These are phyloP conservation scores for Plecotus auritus DNA, from an alignment of 2,113 vertebrate genomes.

Conservation along the genomic window DNA sequence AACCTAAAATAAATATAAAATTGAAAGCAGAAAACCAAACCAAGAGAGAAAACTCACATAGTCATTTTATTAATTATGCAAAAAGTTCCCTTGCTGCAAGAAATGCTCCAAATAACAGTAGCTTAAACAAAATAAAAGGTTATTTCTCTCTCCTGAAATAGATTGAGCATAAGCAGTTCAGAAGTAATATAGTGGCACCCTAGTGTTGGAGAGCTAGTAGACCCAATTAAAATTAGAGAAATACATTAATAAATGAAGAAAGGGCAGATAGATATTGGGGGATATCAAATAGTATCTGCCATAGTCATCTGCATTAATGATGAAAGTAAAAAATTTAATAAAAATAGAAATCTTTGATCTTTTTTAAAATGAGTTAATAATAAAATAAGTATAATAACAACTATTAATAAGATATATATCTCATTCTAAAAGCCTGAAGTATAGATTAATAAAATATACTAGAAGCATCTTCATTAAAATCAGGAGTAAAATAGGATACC, in stretches of 20 bases:
- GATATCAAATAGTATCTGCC: neutral
- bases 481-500: neutral
- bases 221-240: neutral
- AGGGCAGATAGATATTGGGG: neutral
- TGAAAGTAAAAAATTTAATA: neutral
- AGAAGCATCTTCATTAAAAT: neutral
- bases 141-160: neutral
- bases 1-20: neutral
- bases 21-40: neutral
- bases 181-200: neutral
- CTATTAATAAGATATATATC: neutral
- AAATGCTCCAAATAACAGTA: conserved; percentile 2
- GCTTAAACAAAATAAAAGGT: neutral
- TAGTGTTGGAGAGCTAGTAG: neutral
- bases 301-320: neutral
- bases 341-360: neutral
- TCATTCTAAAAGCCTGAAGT: neutral
- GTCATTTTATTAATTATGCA: neutral
- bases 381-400: neutral
- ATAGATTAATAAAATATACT: neutral
- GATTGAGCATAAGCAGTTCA: neutral
- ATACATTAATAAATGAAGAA: neutral
- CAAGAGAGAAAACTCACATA: neutral
- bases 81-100: neutral
- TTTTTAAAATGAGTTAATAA: neutral